Percentiles rank a stretch among this genome's conserved stretches.
Evolutionary conservation across 2,888 invertebrate species (phyloP).

Genomic region (Amorpha juglandis): DNA sequence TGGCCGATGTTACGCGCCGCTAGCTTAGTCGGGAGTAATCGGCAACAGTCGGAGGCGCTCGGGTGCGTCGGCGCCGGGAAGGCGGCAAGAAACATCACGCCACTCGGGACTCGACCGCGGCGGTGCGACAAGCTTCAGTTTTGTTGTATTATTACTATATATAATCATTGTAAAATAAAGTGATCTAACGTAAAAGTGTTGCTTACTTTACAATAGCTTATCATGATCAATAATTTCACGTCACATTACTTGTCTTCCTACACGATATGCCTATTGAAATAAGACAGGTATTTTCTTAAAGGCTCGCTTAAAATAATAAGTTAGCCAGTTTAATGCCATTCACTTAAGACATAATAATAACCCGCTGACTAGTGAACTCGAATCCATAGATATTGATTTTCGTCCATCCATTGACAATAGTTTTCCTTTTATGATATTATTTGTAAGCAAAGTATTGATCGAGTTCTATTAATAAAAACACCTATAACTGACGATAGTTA

Average conservation of each 20-base stretch:
- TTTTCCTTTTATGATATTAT: constrained; percentile 28
- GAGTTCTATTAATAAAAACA: neutral
- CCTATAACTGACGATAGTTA: too few relatives aligned
- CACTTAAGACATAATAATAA: constrained; percentile 35
- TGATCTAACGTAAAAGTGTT: too few relatives aligned
- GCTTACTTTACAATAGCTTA: too few relatives aligned
- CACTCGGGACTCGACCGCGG: too few relatives aligned
- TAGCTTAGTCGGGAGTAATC: too few relatives aligned
- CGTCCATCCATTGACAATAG: constrained; percentile 29
- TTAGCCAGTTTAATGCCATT: neutral
- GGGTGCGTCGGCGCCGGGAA: too few relatives aligned
- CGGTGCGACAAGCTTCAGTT: too few relatives aligned
- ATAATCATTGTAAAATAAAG: too few relatives aligned
- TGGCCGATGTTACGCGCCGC: too few relatives aligned
- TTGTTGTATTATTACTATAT: too few relatives aligned
- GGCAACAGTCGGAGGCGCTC: too few relatives aligned
- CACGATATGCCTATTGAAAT: neutral
- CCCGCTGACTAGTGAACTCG: constrained; percentile 30
- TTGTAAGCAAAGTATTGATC: constrained; percentile 17
- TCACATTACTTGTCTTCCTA: neutral
- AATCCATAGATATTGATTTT: constrained; percentile 35
- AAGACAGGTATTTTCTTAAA: constrained; percentile 15
- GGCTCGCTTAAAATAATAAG: constrained; percentile 20
- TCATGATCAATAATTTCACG: constrained; percentile 8
- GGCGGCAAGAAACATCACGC: too few relatives aligned